Evolutionary conservation across 2,888 invertebrate species (phyloP), one percentile per base, ranked within the genome.

Genomic region (Nematopogon swammerdamellus): DNA sequence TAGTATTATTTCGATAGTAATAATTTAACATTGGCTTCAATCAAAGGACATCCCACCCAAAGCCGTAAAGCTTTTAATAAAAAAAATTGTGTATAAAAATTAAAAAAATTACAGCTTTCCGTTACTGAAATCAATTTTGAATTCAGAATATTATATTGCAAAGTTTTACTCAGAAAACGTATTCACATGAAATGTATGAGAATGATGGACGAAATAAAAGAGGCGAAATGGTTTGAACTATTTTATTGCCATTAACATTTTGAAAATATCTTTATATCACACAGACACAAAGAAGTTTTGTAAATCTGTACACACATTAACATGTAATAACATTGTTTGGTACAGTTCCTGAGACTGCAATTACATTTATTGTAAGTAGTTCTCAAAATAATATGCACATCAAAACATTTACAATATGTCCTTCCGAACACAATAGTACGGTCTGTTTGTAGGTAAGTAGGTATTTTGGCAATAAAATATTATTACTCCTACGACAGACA

Each of bases 221-320:
- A 52, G 50, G 36, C 8, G n/a, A 53, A 49, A 56, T 63, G 59
- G 63, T 65, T 76, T 74, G 72, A 70, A 79, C 77, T 79, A 73
- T 77, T 76, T 77, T 79, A 79, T 79, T 79, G 75, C 79, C 74
- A 72, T 76, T 76, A 77, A 75, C 65, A 70, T 76, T 74, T 75
- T 67, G 74, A 69, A 72, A 73, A 75, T 67, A 60, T 70, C 65
- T 36, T 25, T 8, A 25, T 14, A 36, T 36, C 36, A 36, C 67
- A 66, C 61, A 55, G 56, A 59, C 46, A 62, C 64, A 14, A 36
- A 65, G 64, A 63, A 63, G 61, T 61, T 61, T 63, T 71, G 72
- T 68, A 65, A 54, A 71, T 65, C 72, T 75, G 72, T 76, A 77
- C 75, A 73, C 64, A 59, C 72, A 36, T 36, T 14, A 36, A 36